Conservation (phyloP, 2,797 vertebrate species). For the Carapus acus region DNA sequence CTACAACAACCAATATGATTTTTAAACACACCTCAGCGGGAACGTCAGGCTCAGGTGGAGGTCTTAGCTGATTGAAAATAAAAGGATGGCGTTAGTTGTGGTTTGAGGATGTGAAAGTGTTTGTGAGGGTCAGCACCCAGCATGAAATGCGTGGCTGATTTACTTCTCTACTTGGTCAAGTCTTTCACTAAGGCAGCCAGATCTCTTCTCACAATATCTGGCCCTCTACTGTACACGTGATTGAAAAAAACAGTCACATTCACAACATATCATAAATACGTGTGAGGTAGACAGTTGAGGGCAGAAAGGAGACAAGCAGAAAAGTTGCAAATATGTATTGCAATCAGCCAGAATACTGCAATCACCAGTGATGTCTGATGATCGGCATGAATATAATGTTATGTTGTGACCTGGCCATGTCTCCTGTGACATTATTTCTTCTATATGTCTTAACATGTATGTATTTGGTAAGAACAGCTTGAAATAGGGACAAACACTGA, state of each 20-base stretch:
- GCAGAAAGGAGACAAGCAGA: too few relatives aligned
- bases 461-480: too few relatives aligned
- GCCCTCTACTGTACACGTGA: slow-evolving; percentile 16
- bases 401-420: too few relatives aligned
- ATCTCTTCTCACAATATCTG: background rate
- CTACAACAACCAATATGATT: slow-evolving; percentile 40
- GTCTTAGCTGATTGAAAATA: slow-evolving; percentile 87
- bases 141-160: background rate
- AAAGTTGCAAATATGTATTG: too few relatives aligned
- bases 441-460: too few relatives aligned
- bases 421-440: too few relatives aligned
- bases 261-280: slow-evolving; percentile 26
- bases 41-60: slow-evolving; percentile 82
- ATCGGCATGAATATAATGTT: too few relatives aligned
- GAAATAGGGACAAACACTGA: too few relatives aligned
- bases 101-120: slow-evolving; percentile 39
- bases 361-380: too few relatives aligned
- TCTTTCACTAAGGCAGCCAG: too few relatives aligned
- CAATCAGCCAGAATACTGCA: too few relatives aligned
- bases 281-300: slow-evolving; percentile 24
- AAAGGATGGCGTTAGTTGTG: slow-evolving; percentile 73
- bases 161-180: background rate
- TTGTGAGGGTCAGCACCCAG: slow-evolving; percentile 9
- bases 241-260: slow-evolving; percentile 30
- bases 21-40: slow-evolving; percentile 87